phyloP scores from a whole-genome alignment of 2,113 vertebrate genomes.

The Myotis davidii region DNA sequence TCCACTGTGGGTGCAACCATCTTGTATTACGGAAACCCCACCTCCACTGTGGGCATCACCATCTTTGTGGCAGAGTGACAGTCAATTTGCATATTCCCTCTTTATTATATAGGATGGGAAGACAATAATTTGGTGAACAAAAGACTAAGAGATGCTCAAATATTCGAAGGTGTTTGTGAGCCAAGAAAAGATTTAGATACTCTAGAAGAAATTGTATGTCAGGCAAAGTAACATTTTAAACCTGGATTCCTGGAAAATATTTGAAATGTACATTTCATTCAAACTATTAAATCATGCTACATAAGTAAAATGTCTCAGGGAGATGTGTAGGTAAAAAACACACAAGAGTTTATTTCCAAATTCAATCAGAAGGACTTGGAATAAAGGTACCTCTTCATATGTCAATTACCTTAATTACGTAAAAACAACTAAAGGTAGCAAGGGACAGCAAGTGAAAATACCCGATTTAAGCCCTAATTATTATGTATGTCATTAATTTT shows the following conservation, averaged over 20 bases:
- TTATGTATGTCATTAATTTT: background rate
- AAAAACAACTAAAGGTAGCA: background rate
- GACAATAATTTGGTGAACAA: background rate
- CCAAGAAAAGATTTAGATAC: background rate
- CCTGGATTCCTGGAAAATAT: background rate
- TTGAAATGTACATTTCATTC: background rate
- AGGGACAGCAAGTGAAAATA: background rate
- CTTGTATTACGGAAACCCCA: too few relatives aligned
- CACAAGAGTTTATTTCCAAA: background rate
- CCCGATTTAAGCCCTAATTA: background rate
- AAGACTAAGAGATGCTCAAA: background rate
- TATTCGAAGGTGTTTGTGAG: background rate
- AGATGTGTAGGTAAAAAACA: background rate
- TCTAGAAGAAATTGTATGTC: background rate
- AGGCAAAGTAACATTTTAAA: background rate
- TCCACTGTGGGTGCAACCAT: too few relatives aligned
- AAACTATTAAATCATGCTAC: background rate
- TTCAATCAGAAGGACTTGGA: background rate
- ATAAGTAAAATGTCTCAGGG: background rate
- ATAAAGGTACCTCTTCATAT: background rate
- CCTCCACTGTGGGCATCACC: too few relatives aligned
- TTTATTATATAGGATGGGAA: background rate
- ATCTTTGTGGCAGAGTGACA: too few relatives aligned
- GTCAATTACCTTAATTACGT: background rate
- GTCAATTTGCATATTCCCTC: too few relatives aligned